Conservation (phyloP, 2,888 invertebrate genomes). For the Notocelia uddmanniana region DNA sequence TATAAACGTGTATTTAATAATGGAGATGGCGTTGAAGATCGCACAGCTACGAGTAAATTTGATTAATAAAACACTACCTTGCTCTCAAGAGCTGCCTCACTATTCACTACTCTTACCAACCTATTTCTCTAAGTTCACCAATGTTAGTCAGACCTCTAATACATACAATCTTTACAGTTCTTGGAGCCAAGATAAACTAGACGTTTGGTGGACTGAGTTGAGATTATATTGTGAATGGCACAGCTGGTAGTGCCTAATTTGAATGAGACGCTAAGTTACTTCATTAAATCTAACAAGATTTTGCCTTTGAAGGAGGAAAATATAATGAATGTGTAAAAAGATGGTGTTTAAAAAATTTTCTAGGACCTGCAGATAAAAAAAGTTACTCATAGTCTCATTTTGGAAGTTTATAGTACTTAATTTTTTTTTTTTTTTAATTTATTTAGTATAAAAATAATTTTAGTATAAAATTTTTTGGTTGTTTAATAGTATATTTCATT, state of each 20-base stretch:
- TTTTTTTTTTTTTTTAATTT: no score
- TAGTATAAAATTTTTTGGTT: no score
- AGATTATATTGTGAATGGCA: not conserved
- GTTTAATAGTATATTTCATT: no score
- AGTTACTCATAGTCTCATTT: not conserved
- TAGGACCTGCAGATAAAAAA: not conserved
- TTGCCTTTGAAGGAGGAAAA: slow-evolving; percentile 70
- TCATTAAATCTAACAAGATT: slow-evolving; percentile 82
- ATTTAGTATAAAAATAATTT: no score
- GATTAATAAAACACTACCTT: slow-evolving; percentile 40
- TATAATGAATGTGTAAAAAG: slow-evolving; percentile 29
- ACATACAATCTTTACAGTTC: not conserved
- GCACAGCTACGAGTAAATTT: slow-evolving; percentile 10
- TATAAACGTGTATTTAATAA: not conserved
- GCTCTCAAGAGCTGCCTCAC: slow-evolving; percentile 41
- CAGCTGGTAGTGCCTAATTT: slow-evolving; percentile 58
- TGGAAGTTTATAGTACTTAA: not conserved
- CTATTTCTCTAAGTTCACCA: not conserved
- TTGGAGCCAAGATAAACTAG: not conserved
- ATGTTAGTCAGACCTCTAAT: not conserved
- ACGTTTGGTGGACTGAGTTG: not conserved
- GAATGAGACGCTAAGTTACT: slow-evolving; percentile 76
- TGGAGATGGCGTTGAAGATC: slow-evolving; percentile 7
- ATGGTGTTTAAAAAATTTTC: slow-evolving; percentile 3
- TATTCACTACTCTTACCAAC: not conserved